Evolutionary conservation across 1,140 invertebrate species (phyloP), one percentile per base, ranked within the genome.

Genomic region (Aphidius ervi): DNA sequence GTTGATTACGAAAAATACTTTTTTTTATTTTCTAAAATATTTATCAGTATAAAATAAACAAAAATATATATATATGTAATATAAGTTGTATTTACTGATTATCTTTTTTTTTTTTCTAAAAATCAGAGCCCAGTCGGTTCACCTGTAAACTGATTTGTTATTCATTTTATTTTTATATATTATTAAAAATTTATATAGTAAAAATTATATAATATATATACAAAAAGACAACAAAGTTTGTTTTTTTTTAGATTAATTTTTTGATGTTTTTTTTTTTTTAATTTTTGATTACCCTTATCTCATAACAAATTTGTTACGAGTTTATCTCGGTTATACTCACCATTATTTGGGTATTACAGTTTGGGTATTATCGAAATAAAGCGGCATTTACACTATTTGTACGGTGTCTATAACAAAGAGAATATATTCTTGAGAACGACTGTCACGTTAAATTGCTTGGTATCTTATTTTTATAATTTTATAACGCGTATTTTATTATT

Each of bases 381-480:
- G 74, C 77, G 70, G 74, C 75, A 77, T 75, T 77, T 78, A 78
- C 72, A 75, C 75, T 77, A 77, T 75, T 72, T 76, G 77, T 76
- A 77, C 72, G 73, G 76, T 74, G 73, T 76, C 75, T 78, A 77
- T 78, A 78, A 78, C 76, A 78, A 79, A 78, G 76, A 77, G 77
- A 77, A 79, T 76, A 76, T 71, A 74, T 73, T 63, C 73, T 79
- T 77, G 70, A 76, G 61, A 71, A 67, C 73, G 69, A 70, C 67
- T 74, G 67, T 73, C 58, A 59, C 59, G 55, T 58, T 56, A 48
- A 58, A 31, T 31, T 43, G 49, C 47, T 54, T 58, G 7, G 55
- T 62, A 43, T 57, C 23, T 40, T 57, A 57, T 42, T 58, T 56
- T 37, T 46, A 6, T 43, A 45, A 43, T 43, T 58, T 61, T 39